phyloP scores from a whole-genome alignment of 2,797 vertebrate species.

The Adelosebastes latens region DNA sequence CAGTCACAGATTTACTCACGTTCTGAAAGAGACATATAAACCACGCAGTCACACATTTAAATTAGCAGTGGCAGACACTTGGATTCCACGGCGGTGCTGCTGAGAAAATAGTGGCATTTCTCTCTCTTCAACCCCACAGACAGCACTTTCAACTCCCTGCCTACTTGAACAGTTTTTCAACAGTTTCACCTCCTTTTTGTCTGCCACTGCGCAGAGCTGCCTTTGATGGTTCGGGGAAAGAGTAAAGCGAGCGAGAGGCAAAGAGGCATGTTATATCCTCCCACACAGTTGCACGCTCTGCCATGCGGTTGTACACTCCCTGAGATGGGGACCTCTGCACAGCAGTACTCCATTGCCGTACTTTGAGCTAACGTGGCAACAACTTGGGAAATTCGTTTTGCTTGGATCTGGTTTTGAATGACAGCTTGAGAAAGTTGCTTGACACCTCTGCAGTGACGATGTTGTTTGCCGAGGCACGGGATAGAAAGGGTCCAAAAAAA shows the following conservation, averaged over 20 bases:
- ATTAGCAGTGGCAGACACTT: conserved; percentile 45
- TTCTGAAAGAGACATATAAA: conserved; percentile 33
- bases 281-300: conserved; percentile 45
- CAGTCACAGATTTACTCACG: conserved; percentile 25
- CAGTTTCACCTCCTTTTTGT: conserved; percentile 66
- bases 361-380: conserved; percentile 57
- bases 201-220: conserved; percentile 37
- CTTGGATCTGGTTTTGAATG: conserved; percentile 60
- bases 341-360: conserved; percentile 1
- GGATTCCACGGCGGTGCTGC: conserved; percentile 19
- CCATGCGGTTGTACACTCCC: conserved; percentile 31
- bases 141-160: conserved; percentile 62
- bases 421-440: conserved; percentile 46
- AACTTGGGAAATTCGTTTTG: conserved; percentile 49
- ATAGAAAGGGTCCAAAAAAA: conserved; percentile 42
- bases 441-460: conserved; percentile 41
- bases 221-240: conserved; percentile 62
- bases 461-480: conserved; percentile 43
- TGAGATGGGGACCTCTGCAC: conserved; percentile 47
- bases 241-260: conserved; percentile 41
- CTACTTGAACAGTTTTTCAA: conserved; percentile 67
- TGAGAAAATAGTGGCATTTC: conserved; percentile 48
- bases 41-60: conserved; percentile 38
- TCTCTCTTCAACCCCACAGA: conserved; percentile 55
- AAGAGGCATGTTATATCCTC: conserved; percentile 59